A percentile compares a stretch with the other conserved stretches of the same genome.
phyloP scores from a whole-genome alignment of 1,140 invertebrate genomes.

The Ostrea denselamellosa region DNA sequence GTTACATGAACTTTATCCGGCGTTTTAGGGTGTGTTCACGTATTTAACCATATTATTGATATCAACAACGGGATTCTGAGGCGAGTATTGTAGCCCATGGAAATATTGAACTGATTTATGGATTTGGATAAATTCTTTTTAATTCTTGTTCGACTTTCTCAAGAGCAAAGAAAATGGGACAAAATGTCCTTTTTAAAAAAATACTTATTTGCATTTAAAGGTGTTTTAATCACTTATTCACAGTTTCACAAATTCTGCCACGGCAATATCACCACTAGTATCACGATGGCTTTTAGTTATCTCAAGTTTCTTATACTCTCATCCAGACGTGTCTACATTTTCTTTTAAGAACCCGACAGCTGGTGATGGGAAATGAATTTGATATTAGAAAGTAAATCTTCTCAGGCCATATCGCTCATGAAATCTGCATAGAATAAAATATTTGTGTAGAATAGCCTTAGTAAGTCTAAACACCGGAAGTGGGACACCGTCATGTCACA shows the following conservation, averaged over 20 bases:
- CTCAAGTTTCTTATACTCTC: background rate
- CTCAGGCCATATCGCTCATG: background rate
- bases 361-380: background rate
- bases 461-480: background rate
- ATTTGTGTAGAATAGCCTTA: background rate
- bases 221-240: background rate
- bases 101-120: no score
- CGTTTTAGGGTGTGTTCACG: no score
- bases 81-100: no score
- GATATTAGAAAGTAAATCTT: constrained; percentile 29
- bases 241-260: background rate
- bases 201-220: no score
- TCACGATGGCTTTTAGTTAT: background rate
- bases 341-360: background rate
- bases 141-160: no score
- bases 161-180: no score
- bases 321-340: background rate
- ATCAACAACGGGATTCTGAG: no score
- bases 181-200: no score
- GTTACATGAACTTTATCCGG: no score
- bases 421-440: background rate
- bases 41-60: no score
- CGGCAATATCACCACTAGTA: background rate
- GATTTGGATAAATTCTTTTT: no score
- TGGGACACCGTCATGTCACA: background rate